Base-by-base conservation (phyloP, 1,140 invertebrate genomes). In the Brachionus asplanchnoidis region DNA sequence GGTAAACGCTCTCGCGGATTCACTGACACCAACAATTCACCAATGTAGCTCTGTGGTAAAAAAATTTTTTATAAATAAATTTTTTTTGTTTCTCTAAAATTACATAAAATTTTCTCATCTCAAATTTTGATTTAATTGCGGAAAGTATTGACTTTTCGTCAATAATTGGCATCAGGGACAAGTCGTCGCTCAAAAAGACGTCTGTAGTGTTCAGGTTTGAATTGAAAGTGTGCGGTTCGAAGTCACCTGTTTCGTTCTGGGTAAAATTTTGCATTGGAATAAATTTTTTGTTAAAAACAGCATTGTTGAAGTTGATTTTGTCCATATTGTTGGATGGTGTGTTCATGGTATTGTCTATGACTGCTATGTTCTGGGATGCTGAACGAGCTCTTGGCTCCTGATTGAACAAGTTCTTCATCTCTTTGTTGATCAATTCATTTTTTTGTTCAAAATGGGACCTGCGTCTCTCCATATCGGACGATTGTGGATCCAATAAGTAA, bases 1-100 rank as follows among this genome's bases (percentile, higher is more conserved):
- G 96, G 96, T 90, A 97, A 95, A 89, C 97, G 97, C 91, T 92
- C 92, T 87, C 60, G 94, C 8, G 94, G 94, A 88, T 95, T 95
- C n/a, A 95, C 92, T 0, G 93, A 93, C 50, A 95, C 93, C 70
- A 95, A 88, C 40, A 95, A 93, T 56, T 93, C 93, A 9, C 94
- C 94, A 86, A 95, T 94, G 88, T 94, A 95, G 26, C 94, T 94
- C 93, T 94, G 9, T 2, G 9, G 0, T 56, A 56, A 53, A 20
- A 44, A 40, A 17, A 65, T n/a, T 65, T 23, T 23, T 65, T 65
- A 36, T 65, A 2, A 17, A 20, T 14, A 78, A 56, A 8, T 42
- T 44, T 73, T 2, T 17, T 75, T 75, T 14, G 17, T 28, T 40
- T 73, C 17, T 42, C 3, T 28, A 23, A 7, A 78, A n/a, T 80